A percentile compares a stretch with the other conserved stretches of the same genome.
Conservation (phyloP, 2,113 vertebrate species). For the Gambusia holbrooki region DNA sequence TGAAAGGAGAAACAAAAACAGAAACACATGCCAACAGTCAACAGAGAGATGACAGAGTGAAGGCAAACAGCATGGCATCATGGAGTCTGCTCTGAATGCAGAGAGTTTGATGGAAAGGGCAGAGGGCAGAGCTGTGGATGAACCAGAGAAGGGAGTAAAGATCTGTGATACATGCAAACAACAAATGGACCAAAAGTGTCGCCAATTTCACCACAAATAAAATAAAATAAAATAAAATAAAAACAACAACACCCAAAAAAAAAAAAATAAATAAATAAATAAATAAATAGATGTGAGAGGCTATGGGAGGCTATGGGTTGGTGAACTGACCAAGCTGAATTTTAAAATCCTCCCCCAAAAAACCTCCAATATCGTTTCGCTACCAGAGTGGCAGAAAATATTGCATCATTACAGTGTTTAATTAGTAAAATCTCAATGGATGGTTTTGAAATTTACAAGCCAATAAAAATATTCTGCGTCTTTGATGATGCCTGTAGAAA, state of each 20-base stretch:
- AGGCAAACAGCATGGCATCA: constrained; percentile 64
- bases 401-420: neutral
- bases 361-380: neutral
- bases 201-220: neutral
- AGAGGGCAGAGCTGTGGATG: constrained; percentile 29
- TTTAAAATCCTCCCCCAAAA: constrained; percentile 6
- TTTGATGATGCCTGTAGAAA: neutral
- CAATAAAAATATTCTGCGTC: neutral
- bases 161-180: constrained; percentile 64
- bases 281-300: constrained; percentile 30
- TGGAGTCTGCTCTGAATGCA: constrained; percentile 52
- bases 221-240: neutral
- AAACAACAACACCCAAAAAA: neutral
- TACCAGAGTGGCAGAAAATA: neutral
- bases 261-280: no score
- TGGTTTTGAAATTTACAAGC: neutral
- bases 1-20: constrained; percentile 82
- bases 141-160: constrained; percentile 42
- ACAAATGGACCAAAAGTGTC: constrained; percentile 33
- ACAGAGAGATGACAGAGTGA: constrained; percentile 77
- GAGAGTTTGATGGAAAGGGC: constrained; percentile 49
- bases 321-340: neutral
- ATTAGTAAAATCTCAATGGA: neutral
- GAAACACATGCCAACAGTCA: constrained; percentile 77
- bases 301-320: constrained; percentile 28